Conservation (phyloP, 2,888 invertebrate species). For the Cataglyphis cursor region DNA sequence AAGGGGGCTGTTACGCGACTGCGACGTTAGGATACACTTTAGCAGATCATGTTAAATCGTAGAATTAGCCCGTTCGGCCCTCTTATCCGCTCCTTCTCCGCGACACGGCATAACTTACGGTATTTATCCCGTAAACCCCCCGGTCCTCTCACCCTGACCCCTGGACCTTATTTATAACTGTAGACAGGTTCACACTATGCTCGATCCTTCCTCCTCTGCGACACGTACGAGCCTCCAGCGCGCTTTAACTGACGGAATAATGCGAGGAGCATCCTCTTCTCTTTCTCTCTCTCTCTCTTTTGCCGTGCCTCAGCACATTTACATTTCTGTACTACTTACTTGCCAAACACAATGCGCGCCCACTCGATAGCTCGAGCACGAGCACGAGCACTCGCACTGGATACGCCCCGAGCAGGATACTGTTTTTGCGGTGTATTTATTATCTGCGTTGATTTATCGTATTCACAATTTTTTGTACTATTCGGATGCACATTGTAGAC, state of each 20-base stretch:
- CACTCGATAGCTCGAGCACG: constrained; percentile 36
- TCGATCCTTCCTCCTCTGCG: constrained; percentile 41
- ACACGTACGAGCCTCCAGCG: constrained; percentile 41
- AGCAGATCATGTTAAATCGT: constrained; percentile 83
- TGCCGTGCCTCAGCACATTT: constrained; percentile 18
- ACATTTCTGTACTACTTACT: constrained; percentile 56
- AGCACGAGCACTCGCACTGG: constrained; percentile 18
- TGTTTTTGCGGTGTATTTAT: constrained; percentile 39
- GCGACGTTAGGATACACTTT: constrained; percentile 70
- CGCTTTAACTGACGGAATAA: constrained; percentile 54
- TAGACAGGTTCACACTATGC: constrained; percentile 80
- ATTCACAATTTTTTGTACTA: constrained; percentile 33
- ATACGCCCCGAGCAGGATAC: constrained; percentile 23
- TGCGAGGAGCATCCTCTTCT: constrained; percentile 26
- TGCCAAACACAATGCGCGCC: constrained; percentile 49
- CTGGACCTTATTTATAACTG: constrained; percentile 81
- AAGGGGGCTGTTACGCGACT: constrained; percentile 43
- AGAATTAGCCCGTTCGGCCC: constrained; percentile 78
- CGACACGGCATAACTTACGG: constrained; percentile 79
- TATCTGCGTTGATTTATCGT: constrained; percentile 42
- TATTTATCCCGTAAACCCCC: constrained; percentile 81
- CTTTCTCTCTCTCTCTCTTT: background rate
- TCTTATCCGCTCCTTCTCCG: constrained; percentile 53
- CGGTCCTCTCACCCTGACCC: constrained; percentile 79
- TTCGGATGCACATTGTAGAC: constrained; percentile 37